Conservation (phyloP, 2,888 invertebrate species). For the Drosophila kuntzei region DNA sequence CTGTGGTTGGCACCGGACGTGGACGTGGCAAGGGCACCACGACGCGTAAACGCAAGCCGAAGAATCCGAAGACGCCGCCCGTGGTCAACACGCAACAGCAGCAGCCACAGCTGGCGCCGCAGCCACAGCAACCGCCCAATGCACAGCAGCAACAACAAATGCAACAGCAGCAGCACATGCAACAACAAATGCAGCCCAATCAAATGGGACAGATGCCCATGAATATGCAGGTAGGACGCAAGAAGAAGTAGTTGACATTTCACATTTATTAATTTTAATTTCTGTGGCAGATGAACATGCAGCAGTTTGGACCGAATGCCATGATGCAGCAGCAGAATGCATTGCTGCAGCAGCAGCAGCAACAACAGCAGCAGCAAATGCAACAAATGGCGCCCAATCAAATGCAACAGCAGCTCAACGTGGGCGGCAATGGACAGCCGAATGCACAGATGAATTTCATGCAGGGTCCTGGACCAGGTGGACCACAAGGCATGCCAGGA, state of each 20-base stretch:
- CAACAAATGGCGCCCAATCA: slow-evolving; percentile 78
- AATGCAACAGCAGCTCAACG: slow-evolving; percentile 82
- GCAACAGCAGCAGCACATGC: slow-evolving; percentile 85
- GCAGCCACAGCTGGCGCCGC: slow-evolving; percentile 81
- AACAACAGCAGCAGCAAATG: slow-evolving; percentile 82
- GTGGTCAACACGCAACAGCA: slow-evolving; percentile 83
- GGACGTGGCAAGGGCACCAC: slow-evolving; percentile 84
- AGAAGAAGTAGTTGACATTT: not conserved
- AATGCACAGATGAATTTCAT: slow-evolving; percentile 84
- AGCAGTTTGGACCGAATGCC: slow-evolving; percentile 83
- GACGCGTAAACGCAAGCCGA: slow-evolving; percentile 84
- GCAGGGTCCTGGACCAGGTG: slow-evolving; percentile 74
- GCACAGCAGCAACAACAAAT: slow-evolving; percentile 84
- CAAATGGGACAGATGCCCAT: slow-evolving; percentile 85
- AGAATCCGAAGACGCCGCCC: slow-evolving; percentile 86
- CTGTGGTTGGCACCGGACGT: slow-evolving; percentile 81
- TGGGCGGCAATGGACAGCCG: slow-evolving; percentile 80
- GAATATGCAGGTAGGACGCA: slow-evolving; percentile 83
- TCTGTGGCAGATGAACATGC: slow-evolving; percentile 84
- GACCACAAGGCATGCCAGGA: slow-evolving; percentile 82
- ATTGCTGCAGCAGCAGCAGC: slow-evolving; percentile 85
- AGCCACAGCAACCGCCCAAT: slow-evolving; percentile 74
- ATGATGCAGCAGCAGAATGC: slow-evolving; percentile 64
- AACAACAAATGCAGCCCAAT: slow-evolving; percentile 82
- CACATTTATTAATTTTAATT: not conserved